These are phyloP conservation scores for Dicrurus megarhynchus DNA, from an alignment of 2,113 vertebrate species.

Conservation along the genomic window DNA sequence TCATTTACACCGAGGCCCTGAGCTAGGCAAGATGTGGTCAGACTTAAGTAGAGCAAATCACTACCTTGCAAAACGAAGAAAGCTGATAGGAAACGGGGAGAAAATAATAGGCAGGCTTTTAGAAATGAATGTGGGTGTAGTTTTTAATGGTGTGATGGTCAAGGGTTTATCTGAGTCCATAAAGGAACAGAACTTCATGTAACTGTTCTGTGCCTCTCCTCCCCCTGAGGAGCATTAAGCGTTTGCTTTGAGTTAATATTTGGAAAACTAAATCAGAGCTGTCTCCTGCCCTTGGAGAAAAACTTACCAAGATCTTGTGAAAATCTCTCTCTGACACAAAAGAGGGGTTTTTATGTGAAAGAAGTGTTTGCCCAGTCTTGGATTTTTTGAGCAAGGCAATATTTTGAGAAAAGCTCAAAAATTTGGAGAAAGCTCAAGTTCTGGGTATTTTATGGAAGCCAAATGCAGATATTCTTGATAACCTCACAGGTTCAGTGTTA, in stretches of 20 bases:
- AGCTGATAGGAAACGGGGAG: neutral
- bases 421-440: neutral
- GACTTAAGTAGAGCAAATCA: neutral
- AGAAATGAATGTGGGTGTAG: neutral
- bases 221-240: neutral
- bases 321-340: neutral
- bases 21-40: neutral
- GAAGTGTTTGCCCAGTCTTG: neutral
- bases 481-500: neutral
- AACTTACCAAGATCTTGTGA: neutral
- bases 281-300: neutral
- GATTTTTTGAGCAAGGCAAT: neutral
- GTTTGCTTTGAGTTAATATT: neutral
- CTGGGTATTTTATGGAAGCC: neutral
- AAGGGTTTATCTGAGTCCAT: neutral
- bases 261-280: neutral
- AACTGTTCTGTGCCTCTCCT: neutral
- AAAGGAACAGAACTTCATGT: neutral
- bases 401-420: no score
- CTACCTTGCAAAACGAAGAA: neutral
- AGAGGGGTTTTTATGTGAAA: accelerated
- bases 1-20: neutral
- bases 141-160: neutral
- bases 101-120: neutral
- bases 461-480: neutral